Conservation (phyloP, 2,797 vertebrate species). For the Gambelia wislizenii region DNA sequence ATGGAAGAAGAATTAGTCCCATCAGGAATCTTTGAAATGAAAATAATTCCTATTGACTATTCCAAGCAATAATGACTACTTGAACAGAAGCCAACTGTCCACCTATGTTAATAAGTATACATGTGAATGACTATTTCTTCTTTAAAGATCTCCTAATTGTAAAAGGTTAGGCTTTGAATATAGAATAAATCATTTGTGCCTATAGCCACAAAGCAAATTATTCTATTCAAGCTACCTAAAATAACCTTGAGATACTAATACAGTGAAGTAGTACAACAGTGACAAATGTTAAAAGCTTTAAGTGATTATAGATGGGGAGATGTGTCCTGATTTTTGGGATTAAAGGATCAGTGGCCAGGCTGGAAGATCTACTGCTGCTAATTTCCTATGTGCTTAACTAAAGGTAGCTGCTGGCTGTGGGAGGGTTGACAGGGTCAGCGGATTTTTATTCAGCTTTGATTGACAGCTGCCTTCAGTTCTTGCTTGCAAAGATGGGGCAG, state of each 20-base stretch:
- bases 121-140: slow-evolving; percentile 11
- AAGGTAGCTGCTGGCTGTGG: neutral
- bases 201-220: neutral
- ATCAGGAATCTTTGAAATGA: slow-evolving; percentile 19
- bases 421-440: neutral
- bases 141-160: slow-evolving; percentile 45
- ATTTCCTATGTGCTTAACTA: neutral
- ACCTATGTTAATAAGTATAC: slow-evolving; percentile 28
- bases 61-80: slow-evolving; percentile 45
- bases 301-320: slow-evolving; percentile 22
- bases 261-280: slow-evolving; percentile 27
- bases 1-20: slow-evolving; percentile 21
- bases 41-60: slow-evolving; percentile 43
- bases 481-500: neutral
- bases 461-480: neutral
- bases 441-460: neutral
- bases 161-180: slow-evolving; percentile 21
- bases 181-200: slow-evolving; percentile 18
- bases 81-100: slow-evolving; percentile 32
- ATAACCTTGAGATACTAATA: slow-evolving; percentile 6
- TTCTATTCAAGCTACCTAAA: slow-evolving; percentile 19
- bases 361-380: slow-evolving; percentile 1
- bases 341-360: slow-evolving; percentile 12
- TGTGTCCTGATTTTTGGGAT: neutral
- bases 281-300: slow-evolving; percentile 34